Conservation (phyloP, 2,113 vertebrate species). For the Mastomys coucha region DNA sequence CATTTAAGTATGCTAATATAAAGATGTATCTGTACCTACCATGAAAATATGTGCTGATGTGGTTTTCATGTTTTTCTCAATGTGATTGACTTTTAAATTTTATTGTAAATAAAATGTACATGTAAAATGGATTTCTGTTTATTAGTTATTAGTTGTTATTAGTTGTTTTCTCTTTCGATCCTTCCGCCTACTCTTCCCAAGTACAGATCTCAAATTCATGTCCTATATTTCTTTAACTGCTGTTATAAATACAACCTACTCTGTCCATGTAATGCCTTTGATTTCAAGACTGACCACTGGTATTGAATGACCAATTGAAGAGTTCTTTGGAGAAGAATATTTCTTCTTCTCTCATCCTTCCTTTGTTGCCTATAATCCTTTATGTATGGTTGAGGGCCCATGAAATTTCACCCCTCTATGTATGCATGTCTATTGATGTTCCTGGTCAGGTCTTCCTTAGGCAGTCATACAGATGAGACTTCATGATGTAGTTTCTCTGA, state of each 20-base stretch:
- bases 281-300: not conserved
- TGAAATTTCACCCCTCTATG: not conserved
- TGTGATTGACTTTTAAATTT: conserved; percentile 4
- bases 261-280: not conserved
- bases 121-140: too few species aligned
- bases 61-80: not conserved
- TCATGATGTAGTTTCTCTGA: not conserved
- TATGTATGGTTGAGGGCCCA: not conserved
- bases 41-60: not conserved
- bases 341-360: not conserved
- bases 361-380: not conserved
- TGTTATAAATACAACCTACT: not conserved
- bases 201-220: not conserved
- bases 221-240: not conserved
- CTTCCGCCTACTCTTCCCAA: too few species aligned
- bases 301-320: not conserved
- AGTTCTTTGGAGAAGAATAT: not conserved
- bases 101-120: not conserved
- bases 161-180: too few species aligned
- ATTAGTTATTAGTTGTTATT: too few species aligned
- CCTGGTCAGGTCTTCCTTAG: not conserved
- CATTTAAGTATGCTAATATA: not conserved
- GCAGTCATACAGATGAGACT: not conserved
- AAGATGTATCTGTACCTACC: not conserved
- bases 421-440: not conserved